phyloP scores from a whole-genome alignment of 2,888 invertebrate species.

The Crossocerus cetratus region DNA sequence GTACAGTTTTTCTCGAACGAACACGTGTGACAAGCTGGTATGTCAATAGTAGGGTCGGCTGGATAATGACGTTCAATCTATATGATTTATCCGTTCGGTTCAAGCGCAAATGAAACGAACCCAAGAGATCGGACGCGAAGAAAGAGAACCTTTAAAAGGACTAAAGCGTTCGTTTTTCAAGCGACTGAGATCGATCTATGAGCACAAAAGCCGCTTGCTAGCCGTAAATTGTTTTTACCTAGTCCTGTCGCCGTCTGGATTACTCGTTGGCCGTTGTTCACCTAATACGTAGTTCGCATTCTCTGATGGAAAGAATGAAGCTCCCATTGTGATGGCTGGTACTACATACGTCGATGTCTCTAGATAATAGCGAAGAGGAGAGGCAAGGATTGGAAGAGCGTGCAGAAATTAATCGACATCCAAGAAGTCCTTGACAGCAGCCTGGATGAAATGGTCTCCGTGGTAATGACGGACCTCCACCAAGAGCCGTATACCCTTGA shows the following conservation, averaged over 20 bases:
- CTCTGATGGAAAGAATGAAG: background rate
- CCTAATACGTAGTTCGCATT: background rate
- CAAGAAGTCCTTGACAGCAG: constrained; percentile 83
- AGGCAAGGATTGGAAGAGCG: constrained; percentile 81
- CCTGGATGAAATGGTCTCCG: constrained; percentile 84
- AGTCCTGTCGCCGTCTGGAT: background rate
- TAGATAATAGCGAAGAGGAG: constrained; percentile 83
- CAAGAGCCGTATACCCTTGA: constrained; percentile 83
- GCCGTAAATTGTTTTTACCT: background rate
- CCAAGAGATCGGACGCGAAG: constrained; percentile 2
- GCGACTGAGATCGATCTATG: constrained; percentile 34
- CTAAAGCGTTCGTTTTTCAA: constrained; percentile 21
- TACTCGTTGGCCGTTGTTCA: background rate
- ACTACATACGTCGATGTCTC: background rate
- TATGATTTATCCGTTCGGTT: constrained; percentile 8
- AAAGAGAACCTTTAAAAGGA: constrained; percentile 9
- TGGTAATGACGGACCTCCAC: constrained; percentile 82
- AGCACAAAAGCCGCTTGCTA: background rate
- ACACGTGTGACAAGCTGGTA: too few species aligned
- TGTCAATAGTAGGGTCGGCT: background rate
- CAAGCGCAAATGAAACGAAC: background rate
- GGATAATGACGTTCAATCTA: background rate
- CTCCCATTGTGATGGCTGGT: background rate
- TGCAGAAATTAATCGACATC: constrained; percentile 85
- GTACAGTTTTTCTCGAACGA: too few species aligned